phyloP scores from a whole-genome alignment of 2,797 vertebrate genomes.

The Neosilurus mollespiculum region DNA sequence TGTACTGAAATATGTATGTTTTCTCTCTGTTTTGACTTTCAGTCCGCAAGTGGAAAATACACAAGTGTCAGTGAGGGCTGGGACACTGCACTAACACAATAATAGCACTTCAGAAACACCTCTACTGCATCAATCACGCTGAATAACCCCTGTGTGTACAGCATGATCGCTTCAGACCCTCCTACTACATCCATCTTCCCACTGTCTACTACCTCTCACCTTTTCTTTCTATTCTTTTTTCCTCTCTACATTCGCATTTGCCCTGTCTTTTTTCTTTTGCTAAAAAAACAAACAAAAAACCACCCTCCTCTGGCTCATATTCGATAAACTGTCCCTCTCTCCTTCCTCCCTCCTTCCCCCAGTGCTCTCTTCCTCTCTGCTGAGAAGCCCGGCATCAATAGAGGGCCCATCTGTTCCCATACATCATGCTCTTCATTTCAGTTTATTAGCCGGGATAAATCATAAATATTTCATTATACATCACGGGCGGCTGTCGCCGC shows the following conservation, averaged over 20 bases:
- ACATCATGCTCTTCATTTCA: slow-evolving; percentile 88
- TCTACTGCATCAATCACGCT: slow-evolving; percentile 42
- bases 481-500: slow-evolving; percentile 78
- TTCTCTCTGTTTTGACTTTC: background rate
- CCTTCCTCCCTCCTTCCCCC: slow-evolving; percentile 53
- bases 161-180: slow-evolving; percentile 54
- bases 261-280: background rate
- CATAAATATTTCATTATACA: slow-evolving; percentile 94
- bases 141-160: slow-evolving; percentile 40
- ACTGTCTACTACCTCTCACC: background rate
- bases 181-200: slow-evolving; percentile 23
- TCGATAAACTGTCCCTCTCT: slow-evolving; percentile 35
- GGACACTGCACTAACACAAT: background rate
- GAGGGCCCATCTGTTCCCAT: slow-evolving; percentile 88
- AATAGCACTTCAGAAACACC: slow-evolving; percentile 21
- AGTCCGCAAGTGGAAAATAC: background rate
- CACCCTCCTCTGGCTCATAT: slow-evolving; percentile 9
- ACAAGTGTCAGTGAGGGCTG: background rate
- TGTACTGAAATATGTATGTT: background rate
- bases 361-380: slow-evolving; percentile 42
- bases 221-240: slow-evolving; percentile 9
- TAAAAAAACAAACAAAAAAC: background rate
- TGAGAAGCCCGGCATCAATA: slow-evolving; percentile 70
- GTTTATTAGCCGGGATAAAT: slow-evolving; percentile 97
- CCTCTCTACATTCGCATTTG: slow-evolving; percentile 43